Evolutionary conservation across 2,113 vertebrate species (phyloP).

Genomic region (Bubo scandiacus): DNA sequence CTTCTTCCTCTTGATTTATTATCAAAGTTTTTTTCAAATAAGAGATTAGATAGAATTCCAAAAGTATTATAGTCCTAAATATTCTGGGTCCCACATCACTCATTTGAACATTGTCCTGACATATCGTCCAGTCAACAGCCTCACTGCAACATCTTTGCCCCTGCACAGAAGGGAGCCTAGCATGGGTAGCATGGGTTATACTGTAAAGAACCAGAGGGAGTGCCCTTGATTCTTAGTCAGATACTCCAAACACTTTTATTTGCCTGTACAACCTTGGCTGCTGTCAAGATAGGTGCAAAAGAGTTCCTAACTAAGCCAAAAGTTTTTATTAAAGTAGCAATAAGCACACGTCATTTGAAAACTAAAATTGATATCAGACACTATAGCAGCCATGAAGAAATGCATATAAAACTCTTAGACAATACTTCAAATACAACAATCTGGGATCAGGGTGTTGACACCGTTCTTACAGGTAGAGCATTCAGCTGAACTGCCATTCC

Average conservation of each 20-base stretch:
- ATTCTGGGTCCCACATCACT: not conserved
- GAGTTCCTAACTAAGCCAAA: not conserved
- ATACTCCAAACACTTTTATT: not conserved
- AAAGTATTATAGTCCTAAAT: not conserved
- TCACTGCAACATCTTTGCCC: not conserved
- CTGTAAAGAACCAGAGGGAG: not conserved
- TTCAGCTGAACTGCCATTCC: not conserved
- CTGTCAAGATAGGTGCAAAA: not conserved
- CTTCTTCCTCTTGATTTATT: not conserved
- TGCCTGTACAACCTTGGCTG: not conserved
- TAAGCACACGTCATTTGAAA: not conserved
- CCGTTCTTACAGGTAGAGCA: not conserved
- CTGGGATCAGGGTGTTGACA: not conserved
- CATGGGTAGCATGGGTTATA: not conserved
- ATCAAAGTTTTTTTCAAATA: not conserved
- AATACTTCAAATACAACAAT: not conserved
- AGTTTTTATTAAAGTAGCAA: not conserved
- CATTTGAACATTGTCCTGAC: not conserved
- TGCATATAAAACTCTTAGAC: not conserved
- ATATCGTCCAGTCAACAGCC: not conserved
- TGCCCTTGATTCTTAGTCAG: not conserved
- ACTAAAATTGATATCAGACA: not conserved
- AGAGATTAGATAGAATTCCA: not conserved
- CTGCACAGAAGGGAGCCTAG: not conserved
- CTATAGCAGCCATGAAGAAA: not conserved